Conservation (phyloP, 2,113 vertebrate species). For the Alligator sinensis region DNA sequence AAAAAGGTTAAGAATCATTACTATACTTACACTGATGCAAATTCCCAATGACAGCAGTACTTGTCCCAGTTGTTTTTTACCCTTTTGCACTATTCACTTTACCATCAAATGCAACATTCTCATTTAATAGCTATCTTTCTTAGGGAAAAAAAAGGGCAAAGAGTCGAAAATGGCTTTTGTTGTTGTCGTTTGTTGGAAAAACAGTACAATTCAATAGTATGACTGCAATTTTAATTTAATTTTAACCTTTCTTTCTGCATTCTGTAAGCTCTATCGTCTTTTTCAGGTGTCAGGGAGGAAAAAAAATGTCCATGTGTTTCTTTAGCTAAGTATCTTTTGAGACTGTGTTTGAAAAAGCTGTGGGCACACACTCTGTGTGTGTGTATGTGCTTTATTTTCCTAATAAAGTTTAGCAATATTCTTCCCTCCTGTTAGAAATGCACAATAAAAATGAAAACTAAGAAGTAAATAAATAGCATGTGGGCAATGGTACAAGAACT, state of each 20-base stretch:
- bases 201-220: not conserved
- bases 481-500: not conserved
- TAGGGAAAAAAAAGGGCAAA: not conserved
- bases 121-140: not conserved
- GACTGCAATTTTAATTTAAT: not conserved
- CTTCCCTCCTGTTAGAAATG: not conserved
- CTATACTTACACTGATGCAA: not conserved
- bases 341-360: not conserved
- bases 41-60: not conserved
- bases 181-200: not conserved
- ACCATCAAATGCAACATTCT: not conserved
- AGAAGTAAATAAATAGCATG: accelerated
- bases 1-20: no score
- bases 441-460: accelerated
- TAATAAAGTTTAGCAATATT: not conserved
- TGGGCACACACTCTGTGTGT: not conserved
- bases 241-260: conserved; percentile 28
- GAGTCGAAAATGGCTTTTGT: not conserved
- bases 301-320: conserved; percentile 18
- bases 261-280: conserved; percentile 29
- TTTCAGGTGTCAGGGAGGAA: conserved; percentile 17
- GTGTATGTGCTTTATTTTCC: not conserved
- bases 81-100: not conserved
- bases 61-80: not conserved
- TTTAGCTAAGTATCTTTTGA: conserved; percentile 24